Evolutionary conservation across 1,140 invertebrate genomes (phyloP).

Genomic region (Teleopsis dalmanni): DNA sequence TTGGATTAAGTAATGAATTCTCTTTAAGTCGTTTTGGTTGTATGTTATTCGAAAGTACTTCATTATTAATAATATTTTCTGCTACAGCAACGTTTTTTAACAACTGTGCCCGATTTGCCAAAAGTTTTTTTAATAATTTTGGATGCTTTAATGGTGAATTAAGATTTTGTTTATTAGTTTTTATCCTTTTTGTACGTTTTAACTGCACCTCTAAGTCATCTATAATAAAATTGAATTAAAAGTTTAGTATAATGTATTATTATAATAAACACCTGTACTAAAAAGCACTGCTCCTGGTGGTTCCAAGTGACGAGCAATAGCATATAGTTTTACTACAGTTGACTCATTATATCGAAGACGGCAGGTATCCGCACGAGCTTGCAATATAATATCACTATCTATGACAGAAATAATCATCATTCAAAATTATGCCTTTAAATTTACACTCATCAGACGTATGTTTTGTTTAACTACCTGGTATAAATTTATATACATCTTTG

Average conservation of each 20-base stretch:
- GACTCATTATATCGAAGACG: conserved; percentile 63
- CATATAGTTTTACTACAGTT: conserved; percentile 58
- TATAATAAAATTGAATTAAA: not conserved
- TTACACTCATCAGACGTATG: not conserved
- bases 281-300: conserved; percentile 64
- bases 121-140: conserved; percentile 38
- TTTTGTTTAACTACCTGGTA: conserved; percentile 37
- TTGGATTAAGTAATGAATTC: conserved; percentile 5
- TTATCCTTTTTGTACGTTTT: conserved; percentile 32
- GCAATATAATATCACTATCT: conserved; percentile 56
- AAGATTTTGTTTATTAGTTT: conserved; percentile 21
- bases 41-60: conserved; percentile 2
- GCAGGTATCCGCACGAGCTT: conserved; percentile 63
- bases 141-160: conserved; percentile 38
- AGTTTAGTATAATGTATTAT: not conserved
- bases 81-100: conserved; percentile 22
- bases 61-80: conserved; percentile 2
- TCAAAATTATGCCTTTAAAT: conserved; percentile 2
- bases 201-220: conserved; percentile 39
- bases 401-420: not conserved
- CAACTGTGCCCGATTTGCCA: conserved; percentile 33
- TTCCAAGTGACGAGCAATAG: conserved; percentile 59
- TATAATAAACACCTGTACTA: conserved; percentile 49
- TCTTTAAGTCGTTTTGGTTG: not conserved
- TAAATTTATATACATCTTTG: conserved; percentile 59